phyloP scores from a whole-genome alignment of 2,797 vertebrate species.

The Sciurus vulgaris region DNA sequence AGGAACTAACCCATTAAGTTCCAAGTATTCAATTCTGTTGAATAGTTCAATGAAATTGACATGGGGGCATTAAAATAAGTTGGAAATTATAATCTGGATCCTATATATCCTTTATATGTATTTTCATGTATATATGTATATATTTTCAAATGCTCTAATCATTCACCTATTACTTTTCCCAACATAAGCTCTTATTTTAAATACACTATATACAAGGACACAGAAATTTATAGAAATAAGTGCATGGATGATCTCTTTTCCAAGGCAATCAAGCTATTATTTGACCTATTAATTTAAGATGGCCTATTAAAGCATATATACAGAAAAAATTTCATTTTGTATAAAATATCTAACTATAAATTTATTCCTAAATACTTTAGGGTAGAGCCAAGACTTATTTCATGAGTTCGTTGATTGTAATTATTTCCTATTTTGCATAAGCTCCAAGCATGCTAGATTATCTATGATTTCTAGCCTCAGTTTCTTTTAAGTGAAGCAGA shows the following conservation, averaged over 20 bases:
- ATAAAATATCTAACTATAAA: background rate
- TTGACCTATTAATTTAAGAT: constrained; percentile 15
- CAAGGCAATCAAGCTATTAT: constrained; percentile 28
- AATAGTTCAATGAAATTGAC: background rate
- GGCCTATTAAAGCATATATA: constrained; percentile 37
- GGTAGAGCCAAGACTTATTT: constrained; percentile 17
- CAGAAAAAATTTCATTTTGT: constrained; percentile 23
- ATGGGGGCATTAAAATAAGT: background rate
- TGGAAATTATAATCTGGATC: background rate
- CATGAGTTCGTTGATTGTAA: background rate
- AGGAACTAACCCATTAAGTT: background rate
- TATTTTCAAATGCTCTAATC: background rate
- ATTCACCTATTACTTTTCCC: background rate
- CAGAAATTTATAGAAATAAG: constrained; percentile 43
- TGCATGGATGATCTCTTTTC: background rate
- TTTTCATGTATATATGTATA: background rate
- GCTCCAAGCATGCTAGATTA: background rate
- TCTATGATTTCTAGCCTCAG: background rate
- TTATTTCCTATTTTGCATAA: background rate
- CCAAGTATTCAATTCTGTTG: background rate
- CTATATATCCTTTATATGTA: background rate
- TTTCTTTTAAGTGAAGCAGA: constrained; percentile 40
- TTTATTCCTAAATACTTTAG: background rate
- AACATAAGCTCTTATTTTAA: background rate
- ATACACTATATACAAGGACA: background rate